phyloP scores from a whole-genome alignment of 1,140 invertebrate species.

The Acromyrmex heyeri region DNA sequence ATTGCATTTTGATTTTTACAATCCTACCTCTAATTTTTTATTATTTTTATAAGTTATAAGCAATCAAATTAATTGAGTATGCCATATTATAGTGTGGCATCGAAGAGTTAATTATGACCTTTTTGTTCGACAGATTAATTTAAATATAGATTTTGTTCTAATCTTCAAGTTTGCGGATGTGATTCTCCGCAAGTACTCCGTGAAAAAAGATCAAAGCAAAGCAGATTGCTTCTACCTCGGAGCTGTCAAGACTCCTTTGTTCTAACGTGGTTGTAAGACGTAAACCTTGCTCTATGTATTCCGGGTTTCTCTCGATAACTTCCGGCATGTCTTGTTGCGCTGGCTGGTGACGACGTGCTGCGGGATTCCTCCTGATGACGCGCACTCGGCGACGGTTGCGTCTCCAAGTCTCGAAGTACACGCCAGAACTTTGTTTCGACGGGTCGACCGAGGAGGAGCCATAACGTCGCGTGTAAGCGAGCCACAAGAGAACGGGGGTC shows the following conservation, averaged over 20 bases:
- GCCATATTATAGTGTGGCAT: too few relatives aligned
- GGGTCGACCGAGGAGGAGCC: conserved; percentile 54
- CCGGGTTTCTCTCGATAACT: conserved; percentile 52
- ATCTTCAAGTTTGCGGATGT: neutral
- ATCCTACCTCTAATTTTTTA: too few relatives aligned
- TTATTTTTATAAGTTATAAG: too few relatives aligned
- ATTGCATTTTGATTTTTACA: too few relatives aligned
- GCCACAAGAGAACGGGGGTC: conserved; percentile 42
- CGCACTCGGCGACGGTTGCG: conserved; percentile 42
- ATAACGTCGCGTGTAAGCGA: conserved; percentile 69
- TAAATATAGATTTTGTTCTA: neutral
- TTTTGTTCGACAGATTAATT: too few relatives aligned
- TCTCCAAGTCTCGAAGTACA: conserved; percentile 52
- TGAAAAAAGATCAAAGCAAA: neutral
- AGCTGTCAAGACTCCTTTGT: conserved; percentile 32
- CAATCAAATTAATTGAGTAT: too few relatives aligned
- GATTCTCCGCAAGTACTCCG: neutral
- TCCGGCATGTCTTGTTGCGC: conserved; percentile 30
- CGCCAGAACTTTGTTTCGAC: conserved; percentile 64
- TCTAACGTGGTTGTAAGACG: neutral
- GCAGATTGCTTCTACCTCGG: neutral
- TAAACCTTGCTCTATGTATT: conserved; percentile 22
- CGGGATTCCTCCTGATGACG: conserved; percentile 61
- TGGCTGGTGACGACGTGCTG: conserved; percentile 51
- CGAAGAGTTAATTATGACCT: too few relatives aligned